Conservation (phyloP, 1,140 invertebrate species). For the Tetramorium alpestre region DNA sequence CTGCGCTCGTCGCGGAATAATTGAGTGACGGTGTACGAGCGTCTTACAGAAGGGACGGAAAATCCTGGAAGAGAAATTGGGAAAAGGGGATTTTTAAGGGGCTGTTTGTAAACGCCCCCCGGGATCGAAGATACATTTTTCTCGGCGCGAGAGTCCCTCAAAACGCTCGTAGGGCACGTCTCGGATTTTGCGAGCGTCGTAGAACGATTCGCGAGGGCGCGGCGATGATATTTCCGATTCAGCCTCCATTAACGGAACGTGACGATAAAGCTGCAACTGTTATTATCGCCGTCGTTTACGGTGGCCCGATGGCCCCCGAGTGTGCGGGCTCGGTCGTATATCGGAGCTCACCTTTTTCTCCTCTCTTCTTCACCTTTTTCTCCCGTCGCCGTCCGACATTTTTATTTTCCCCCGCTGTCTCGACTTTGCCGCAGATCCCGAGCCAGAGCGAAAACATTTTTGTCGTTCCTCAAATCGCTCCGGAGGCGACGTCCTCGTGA, state of each 20-base stretch:
- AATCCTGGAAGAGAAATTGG: constrained; percentile 27
- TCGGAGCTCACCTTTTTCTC: not conserved
- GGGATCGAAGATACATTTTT: constrained; percentile 34
- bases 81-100: constrained; percentile 37
- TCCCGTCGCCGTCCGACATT: not conserved
- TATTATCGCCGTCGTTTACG: constrained; percentile 57
- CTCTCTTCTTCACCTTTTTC: not conserved
- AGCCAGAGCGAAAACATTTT: constrained; percentile 51
- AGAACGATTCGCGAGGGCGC: not conserved
- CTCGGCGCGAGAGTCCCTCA: constrained; percentile 8
- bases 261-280: constrained; percentile 62
- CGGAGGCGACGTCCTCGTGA: constrained; percentile 55
- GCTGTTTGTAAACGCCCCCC: constrained; percentile 39
- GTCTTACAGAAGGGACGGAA: constrained; percentile 43
- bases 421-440: not conserved
- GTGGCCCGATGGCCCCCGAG: constrained; percentile 33
- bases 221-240: constrained; percentile 54
- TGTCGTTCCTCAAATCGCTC: constrained; percentile 47
- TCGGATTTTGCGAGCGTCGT: constrained; percentile 23
- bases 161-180: constrained; percentile 25
- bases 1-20: constrained; percentile 61
- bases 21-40: constrained; percentile 65
- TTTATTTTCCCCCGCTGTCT: constrained; percentile 29
- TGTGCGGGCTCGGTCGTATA: constrained; percentile 34
- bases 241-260: constrained; percentile 60